A percentile compares a stretch with the other conserved stretches of the same genome.
phyloP scores from a whole-genome alignment of 2,888 invertebrate genomes.

The Phragmatobia fuliginosa region DNA sequence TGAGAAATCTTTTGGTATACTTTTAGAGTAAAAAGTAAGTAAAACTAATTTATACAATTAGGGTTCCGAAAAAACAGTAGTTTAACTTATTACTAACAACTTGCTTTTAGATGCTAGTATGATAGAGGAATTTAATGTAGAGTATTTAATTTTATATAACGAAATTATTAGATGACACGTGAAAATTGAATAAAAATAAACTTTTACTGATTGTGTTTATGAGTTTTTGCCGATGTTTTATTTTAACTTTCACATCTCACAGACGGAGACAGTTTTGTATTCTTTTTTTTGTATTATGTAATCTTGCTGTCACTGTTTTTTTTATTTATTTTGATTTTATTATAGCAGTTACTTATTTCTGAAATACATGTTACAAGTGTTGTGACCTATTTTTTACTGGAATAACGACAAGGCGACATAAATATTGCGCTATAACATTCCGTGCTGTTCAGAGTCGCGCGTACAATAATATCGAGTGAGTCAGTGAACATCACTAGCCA shows the following conservation, averaged over 20 bases:
- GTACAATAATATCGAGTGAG: constrained; percentile 72
- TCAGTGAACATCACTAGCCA: constrained; percentile 81
- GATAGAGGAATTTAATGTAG: neutral
- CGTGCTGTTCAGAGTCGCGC: constrained; percentile 43
- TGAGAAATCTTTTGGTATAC: neutral
- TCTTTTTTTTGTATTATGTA: neutral
- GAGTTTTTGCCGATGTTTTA: no score
- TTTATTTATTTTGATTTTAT: no score
- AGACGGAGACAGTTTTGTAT: no score
- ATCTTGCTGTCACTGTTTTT: neutral
- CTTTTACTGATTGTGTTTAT: no score
- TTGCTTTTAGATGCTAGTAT: neutral
- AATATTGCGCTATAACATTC: constrained; percentile 41
- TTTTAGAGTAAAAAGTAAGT: neutral
- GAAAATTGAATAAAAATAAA: no score
- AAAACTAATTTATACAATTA: neutral
- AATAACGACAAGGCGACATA: constrained; percentile 23
- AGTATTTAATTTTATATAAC: no score
- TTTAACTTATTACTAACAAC: neutral
- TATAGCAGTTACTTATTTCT: no score
- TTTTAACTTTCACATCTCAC: no score
- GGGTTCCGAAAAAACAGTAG: neutral
- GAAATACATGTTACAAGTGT: neutral
- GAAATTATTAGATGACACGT: no score
- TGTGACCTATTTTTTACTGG: constrained; percentile 17